Percentiles rank a stretch among this genome's conserved stretches.
Evolutionary conservation across 2,113 vertebrate species (phyloP).

Genomic region (Tichodroma muraria): DNA sequence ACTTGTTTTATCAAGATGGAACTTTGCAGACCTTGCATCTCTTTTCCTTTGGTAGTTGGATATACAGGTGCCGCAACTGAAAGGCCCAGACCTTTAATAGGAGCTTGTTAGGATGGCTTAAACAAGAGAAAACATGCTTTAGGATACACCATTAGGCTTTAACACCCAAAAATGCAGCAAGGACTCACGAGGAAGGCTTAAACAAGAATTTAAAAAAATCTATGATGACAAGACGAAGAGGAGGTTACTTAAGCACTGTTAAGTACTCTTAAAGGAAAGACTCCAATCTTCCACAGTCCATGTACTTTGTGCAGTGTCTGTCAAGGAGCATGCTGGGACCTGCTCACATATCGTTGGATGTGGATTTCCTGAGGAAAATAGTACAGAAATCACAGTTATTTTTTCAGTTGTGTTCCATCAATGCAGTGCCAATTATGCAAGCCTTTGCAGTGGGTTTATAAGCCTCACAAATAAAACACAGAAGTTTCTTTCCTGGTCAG

Average conservation of each 20-base stretch:
- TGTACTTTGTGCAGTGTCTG: not conserved
- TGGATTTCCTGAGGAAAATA: not conserved
- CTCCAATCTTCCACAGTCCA: not conserved
- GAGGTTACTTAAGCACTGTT: not conserved
- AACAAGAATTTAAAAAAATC: not conserved
- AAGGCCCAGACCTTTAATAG: not conserved
- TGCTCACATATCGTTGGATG: not conserved
- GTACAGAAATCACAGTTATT: not conserved
- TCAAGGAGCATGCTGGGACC: not conserved
- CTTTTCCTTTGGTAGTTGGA: not conserved
- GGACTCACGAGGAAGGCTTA: not conserved
- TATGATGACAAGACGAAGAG: not conserved
- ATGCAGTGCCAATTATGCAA: not conserved
- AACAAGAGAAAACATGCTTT: not conserved
- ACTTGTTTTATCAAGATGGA: not conserved
- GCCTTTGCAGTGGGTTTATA: not conserved
- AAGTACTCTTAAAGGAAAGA: not conserved
- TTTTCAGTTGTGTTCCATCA: not conserved
- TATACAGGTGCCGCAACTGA: not conserved
- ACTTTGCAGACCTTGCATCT: not conserved
- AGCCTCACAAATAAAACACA: not conserved
- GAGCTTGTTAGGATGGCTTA: not conserved
- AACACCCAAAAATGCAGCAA: not conserved
- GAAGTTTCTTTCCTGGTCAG: not conserved
- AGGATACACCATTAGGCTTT: not conserved